Base-by-base conservation (phyloP, 1,140 invertebrate species). In the Penaeus vannamei region DNA sequence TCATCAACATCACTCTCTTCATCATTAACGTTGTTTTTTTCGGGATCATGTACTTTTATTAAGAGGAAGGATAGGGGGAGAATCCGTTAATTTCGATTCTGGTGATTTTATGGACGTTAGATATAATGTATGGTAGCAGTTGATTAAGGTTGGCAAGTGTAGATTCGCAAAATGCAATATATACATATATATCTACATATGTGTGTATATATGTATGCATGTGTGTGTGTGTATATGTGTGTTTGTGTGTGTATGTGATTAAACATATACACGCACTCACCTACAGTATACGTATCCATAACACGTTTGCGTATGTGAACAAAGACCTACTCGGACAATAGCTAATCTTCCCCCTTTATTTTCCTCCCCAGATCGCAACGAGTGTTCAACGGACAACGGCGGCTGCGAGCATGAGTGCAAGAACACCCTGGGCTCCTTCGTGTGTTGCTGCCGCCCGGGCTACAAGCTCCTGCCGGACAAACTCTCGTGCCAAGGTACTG, bases 331-430 rank as follows among this genome's bases (percentile, higher is more conserved):
- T 5, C 22, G 72, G 12, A 36, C 72, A 77, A 29, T 42, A 36
- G 19, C 32, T 26, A 23, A 22, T 20, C 29, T 42, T 59, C 79
- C 42, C 79, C 60, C 22, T 12, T 22, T 61, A 66, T 62, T 26
- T 7, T 60, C 19, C 81, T 85, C 92, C 89, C 91, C 90, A 91
- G 93, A 93, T 90, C 84, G 93, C 19, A 92, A 94, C 89, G 93
- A 94, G 91, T 94, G 93, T 86, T 91, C 92, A 20, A 89, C 88
- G 20, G 92, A 92, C 84, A 93, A 93, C 85, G 93, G 92, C 0
- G 93, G 92, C 7, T 94, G 93, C 80, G 94, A 93, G 91, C 94
- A 95, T 85, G 94, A 95, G 8, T 96, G 95, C 91, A 91, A 93
- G 4, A 95, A 96, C 91, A 93, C 93, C 17, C 91, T 93, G 17